Conservation (phyloP, 2,888 invertebrate genomes). For the Sminthurides aquaticus region DNA sequence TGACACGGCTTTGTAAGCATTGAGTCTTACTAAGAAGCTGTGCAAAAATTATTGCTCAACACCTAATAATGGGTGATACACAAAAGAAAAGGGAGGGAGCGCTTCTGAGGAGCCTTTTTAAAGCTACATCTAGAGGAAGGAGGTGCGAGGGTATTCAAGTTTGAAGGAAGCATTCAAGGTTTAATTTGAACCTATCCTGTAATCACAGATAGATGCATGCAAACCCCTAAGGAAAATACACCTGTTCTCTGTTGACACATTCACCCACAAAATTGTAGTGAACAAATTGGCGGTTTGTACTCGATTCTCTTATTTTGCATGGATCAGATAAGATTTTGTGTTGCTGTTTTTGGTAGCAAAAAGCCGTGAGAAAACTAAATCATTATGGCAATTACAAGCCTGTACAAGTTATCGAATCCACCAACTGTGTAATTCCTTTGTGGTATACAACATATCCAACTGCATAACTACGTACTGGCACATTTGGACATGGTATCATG, state of each 20-base stretch:
- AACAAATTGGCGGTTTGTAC: background rate
- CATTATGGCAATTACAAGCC: too few species aligned
- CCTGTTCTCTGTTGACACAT: background rate
- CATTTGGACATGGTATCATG: too few species aligned
- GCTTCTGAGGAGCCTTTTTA: background rate
- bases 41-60: slow-evolving; percentile 3
- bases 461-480: too few species aligned
- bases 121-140: background rate
- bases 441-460: too few species aligned
- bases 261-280: background rate
- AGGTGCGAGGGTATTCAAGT: background rate
- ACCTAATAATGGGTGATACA: background rate
- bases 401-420: too few species aligned
- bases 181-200: background rate
- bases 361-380: background rate
- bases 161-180: background rate
- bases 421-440: too few species aligned
- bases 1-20: background rate
- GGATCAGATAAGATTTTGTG: too few species aligned
- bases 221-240: background rate
- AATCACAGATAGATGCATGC: background rate
- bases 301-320: too few species aligned
- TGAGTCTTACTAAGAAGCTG: background rate
- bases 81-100: background rate
- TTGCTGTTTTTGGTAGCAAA: too few species aligned